These are phyloP conservation scores for Albula glossodonta DNA, from an alignment of 2,113 vertebrate species.

Conservation along the genomic window DNA sequence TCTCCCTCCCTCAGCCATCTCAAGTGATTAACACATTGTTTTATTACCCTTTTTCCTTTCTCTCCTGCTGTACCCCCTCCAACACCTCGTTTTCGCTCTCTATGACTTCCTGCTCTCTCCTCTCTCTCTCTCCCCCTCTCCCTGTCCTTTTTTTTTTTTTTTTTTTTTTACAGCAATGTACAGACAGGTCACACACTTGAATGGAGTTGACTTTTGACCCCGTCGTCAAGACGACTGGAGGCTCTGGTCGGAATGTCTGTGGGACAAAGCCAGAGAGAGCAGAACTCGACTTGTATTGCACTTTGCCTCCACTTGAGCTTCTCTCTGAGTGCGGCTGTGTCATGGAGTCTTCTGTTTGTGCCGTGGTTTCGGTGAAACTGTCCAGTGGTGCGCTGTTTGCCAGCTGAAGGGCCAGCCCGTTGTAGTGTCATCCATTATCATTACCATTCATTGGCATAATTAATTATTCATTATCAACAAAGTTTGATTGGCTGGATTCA, in stretches of 20 bases:
- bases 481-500: background rate
- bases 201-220: constrained; percentile 60
- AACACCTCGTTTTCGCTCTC: background rate
- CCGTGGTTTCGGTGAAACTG: background rate
- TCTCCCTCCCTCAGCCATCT: background rate
- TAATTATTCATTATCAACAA: background rate
- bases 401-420: background rate
- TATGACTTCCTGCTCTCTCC: background rate
- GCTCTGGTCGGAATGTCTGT: constrained; percentile 49
- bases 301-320: constrained; percentile 56
- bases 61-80: background rate
- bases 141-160: constrained; percentile 13
- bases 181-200: constrained; percentile 35
- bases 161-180: background rate
- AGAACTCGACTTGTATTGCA: constrained; percentile 59
- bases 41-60: background rate
- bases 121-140: constrained; percentile 14
- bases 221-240: constrained; percentile 54
- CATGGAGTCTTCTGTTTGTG: background rate
- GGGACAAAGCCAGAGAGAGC: constrained; percentile 52
- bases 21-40: background rate
- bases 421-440: background rate
- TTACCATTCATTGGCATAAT: too few relatives aligned
- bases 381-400: background rate
- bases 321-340: background rate